Conservation (phyloP, 2,113 vertebrate species). For the Podarcis muralis region DNA sequence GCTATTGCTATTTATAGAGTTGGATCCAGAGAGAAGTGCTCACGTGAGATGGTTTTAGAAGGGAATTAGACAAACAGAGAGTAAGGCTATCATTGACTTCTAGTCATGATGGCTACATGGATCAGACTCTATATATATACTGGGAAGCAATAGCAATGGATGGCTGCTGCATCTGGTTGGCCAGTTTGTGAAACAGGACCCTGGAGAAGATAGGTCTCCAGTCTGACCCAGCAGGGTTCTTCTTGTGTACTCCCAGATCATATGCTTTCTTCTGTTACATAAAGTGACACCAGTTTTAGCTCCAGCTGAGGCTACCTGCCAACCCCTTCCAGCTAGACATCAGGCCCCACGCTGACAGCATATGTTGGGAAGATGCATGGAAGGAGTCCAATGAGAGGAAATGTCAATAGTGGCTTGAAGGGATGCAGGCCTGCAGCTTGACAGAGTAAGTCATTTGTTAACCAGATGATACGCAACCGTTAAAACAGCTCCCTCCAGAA, state of each 20-base stretch:
- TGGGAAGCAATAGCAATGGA: background rate
- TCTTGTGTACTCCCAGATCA: background rate
- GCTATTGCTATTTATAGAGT: no score
- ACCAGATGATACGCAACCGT: background rate
- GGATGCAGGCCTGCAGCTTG: background rate
- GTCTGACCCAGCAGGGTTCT: background rate
- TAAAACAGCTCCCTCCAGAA: background rate
- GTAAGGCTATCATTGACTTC: background rate
- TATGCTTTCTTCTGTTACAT: conserved; percentile 25
- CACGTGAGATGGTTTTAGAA: background rate
- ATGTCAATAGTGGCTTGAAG: background rate
- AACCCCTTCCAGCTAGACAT: conserved; percentile 35
- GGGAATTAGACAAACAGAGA: background rate
- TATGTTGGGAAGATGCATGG: conserved; percentile 59
- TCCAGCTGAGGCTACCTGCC: conserved; percentile 48
- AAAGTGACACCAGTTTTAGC: conserved; percentile 40
- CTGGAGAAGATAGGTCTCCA: background rate
- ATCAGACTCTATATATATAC: background rate
- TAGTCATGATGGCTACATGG: background rate
- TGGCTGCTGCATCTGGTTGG: background rate
- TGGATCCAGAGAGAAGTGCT: no score
- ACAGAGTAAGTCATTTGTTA: background rate
- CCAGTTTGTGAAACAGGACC: background rate
- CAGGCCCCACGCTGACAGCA: conserved; percentile 46
- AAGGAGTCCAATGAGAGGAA: background rate